Evolutionary conservation across 1,140 invertebrate species (phyloP).

Genomic region (Latrodectus geometricus): DNA sequence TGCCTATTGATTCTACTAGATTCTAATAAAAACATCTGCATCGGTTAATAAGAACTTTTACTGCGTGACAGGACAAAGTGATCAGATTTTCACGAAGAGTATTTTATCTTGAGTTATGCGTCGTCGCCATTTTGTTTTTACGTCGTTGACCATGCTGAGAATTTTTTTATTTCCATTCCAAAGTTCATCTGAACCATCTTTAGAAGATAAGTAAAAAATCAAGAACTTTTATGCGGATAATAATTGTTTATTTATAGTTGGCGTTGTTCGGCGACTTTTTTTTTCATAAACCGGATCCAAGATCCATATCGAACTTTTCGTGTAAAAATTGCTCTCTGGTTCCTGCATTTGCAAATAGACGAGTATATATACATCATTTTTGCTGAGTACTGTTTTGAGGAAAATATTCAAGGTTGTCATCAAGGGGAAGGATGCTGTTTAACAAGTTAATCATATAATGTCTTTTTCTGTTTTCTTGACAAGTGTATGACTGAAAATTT

Average conservation of each 20-base stretch:
- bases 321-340: neutral
- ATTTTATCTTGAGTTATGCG: slow-evolving; percentile 13
- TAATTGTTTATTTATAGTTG: neutral
- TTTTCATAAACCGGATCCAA: slow-evolving; percentile 11
- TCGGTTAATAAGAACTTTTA: neutral
- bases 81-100: neutral
- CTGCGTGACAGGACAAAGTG: slow-evolving; percentile 14
- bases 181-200: neutral
- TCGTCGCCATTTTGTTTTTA: slow-evolving; percentile 7
- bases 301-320: slow-evolving; percentile 21
- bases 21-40: slow-evolving; percentile 19
- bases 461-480: slow-evolving; percentile 30
- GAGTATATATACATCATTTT: slow-evolving; percentile 24
- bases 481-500: slow-evolving; percentile 41
- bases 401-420: slow-evolving; percentile 52
- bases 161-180: neutral
- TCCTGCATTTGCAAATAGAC: slow-evolving; percentile 15
- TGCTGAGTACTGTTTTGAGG: slow-evolving; percentile 13
- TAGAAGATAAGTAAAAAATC: neutral
- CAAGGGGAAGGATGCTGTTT: slow-evolving; percentile 39
- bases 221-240: neutral
- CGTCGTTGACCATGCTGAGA: neutral
- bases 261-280: neutral
- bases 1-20: slow-evolving; percentile 34
- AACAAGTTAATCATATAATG: neutral